Base-by-base conservation (phyloP, 2,797 vertebrate species). In the Lepus townsendii region DNA sequence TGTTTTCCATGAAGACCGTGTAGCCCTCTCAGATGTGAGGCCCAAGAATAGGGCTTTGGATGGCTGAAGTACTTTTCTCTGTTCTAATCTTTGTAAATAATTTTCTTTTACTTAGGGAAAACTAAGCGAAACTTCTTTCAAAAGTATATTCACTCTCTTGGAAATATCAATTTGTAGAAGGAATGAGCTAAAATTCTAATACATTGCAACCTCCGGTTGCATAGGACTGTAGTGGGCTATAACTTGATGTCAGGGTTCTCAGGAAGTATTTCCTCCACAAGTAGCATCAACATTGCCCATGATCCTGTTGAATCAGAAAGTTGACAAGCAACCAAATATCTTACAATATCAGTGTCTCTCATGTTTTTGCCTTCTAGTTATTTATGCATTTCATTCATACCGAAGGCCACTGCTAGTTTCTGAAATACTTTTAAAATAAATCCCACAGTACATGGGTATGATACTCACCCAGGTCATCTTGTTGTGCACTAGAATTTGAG, bases 31-130 rank as follows among this genome's bases (percentile, higher is more conserved):
- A 20, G 16, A 20, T 16, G 54, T 16, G 19, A 57, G 54, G 14
- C 19, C 54, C 54, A 16, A 57, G 14, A 57, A 57, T 17, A 57
- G 54, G 5, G 54, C 54, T 16, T 57, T 57, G 54, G 54, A 57
- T 16, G 54, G 54, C 54, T 57, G 54, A 57, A 20, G 65, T 2
- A 35, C 6, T 27, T 32, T 54, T 11, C 32, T 38, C 32, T 38
- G 3, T 38, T 38, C 65, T 60, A 9, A 62, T 75, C 42, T 69
- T 86, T 32, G 32, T 38, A 32, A 50, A 60, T 5, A 71, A 30
- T 88, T 93, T 93, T 90, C 84, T 42, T 80, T 50, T 71, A 75
- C 27, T 69, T 14, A 20, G 50, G 24, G 24, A 50, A 89, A 32
- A 27, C 24, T 14, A 20, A 50, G 24, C 14, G 38, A 89, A 27